Evolutionary conservation across 2,797 vertebrate genomes (phyloP).

Genomic region (Pseudochromis fuscus): DNA sequence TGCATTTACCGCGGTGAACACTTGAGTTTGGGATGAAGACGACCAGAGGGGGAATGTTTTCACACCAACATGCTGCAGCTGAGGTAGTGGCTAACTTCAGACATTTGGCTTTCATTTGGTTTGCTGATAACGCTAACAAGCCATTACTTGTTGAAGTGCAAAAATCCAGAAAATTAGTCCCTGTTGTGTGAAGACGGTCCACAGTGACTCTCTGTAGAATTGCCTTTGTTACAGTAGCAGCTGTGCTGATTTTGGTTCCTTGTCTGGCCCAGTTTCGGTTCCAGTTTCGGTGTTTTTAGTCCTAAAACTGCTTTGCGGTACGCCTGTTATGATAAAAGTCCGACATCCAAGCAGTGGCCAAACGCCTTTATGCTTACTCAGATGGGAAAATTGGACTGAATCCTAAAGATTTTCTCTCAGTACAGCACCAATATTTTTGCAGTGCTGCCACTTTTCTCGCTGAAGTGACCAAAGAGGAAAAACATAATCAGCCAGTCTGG

Average conservation of each 20-base stretch:
- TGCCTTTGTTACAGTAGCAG: conserved; percentile 21
- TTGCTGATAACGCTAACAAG: conserved; percentile 48
- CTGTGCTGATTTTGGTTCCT: conserved; percentile 25
- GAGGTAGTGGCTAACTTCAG: conserved; percentile 38
- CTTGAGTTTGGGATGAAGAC: conserved; percentile 14
- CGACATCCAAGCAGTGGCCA: conserved; percentile 2
- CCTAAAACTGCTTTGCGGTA: conserved; percentile 18
- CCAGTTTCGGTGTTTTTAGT: conserved; percentile 10
- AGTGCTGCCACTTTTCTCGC: no score
- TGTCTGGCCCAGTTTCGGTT: conserved; percentile 26
- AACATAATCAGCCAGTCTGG: no score
- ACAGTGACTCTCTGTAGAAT: conserved; percentile 30
- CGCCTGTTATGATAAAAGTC: conserved; percentile 33
- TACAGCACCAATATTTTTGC: no score
- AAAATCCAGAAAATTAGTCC: conserved; percentile 47
- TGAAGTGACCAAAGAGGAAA: no score
- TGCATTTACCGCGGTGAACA: conserved; percentile 13
- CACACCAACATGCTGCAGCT: not conserved
- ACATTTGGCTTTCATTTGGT: conserved; percentile 59
- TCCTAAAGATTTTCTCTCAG: conserved; percentile 10
- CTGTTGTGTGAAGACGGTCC: conserved; percentile 29
- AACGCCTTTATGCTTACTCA: conserved; percentile 17
- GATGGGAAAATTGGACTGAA: conserved; percentile 15
- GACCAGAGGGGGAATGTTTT: not conserved
- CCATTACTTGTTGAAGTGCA: conserved; percentile 26